These are phyloP conservation scores for Chloropsis cyanopogon DNA, from an alignment of 2,113 vertebrate genomes.

Conservation along the genomic window DNA sequence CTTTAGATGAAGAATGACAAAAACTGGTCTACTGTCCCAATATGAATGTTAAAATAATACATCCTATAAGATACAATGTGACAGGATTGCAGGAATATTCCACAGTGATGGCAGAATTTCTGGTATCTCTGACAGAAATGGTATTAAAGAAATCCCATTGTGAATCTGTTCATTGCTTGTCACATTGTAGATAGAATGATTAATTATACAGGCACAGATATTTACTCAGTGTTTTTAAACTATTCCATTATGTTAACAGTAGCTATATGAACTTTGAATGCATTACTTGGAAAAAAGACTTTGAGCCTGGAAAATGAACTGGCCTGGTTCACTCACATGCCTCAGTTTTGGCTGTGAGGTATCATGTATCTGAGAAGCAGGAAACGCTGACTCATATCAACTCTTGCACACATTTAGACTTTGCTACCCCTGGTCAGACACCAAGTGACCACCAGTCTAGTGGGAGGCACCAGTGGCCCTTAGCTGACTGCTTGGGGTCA, in stretches of 20 bases:
- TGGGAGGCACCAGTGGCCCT: background rate
- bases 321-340: background rate
- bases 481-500: background rate
- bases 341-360: background rate
- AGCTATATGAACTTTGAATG: background rate
- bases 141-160: background rate
- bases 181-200: background rate
- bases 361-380: background rate
- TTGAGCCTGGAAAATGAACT: background rate
- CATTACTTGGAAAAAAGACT: background rate
- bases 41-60: constrained; percentile 7
- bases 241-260: background rate
- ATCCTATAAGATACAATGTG: background rate
- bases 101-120: background rate
- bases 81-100: background rate
- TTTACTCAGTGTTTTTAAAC: background rate
- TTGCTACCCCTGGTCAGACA: background rate
- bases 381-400: background rate
- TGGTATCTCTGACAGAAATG: constrained; percentile 13
- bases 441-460: background rate
- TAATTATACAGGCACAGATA: background rate
- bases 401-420: background rate
- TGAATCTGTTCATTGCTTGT: background rate
- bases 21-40: background rate
- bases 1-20: background rate